Evolutionary conservation across 2,797 vertebrate genomes (phyloP).

Genomic region (Austrolebias charrua): DNA sequence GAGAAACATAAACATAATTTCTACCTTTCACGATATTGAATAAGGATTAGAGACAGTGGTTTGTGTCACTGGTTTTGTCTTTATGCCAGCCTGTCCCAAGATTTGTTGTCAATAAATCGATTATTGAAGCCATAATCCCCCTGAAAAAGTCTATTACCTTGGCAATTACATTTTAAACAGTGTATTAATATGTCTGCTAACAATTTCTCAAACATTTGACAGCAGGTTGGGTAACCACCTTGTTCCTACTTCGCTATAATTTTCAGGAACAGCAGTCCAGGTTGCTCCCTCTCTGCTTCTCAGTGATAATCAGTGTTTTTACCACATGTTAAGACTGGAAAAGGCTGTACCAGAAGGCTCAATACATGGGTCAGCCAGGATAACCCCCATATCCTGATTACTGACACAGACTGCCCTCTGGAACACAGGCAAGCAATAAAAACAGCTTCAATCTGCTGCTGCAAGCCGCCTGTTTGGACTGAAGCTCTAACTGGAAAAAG

Average conservation of each 20-base stretch:
- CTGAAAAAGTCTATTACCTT: background rate
- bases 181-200: no score
- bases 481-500: conserved; percentile 21
- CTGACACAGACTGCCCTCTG: conserved; percentile 75
- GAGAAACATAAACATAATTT: background rate
- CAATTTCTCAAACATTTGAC: no score
- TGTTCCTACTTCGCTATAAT: conserved; percentile 12
- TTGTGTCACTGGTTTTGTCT: background rate
- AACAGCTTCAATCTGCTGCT: conserved; percentile 64
- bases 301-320: conserved; percentile 41
- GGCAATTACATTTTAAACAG: background rate
- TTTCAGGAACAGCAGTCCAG: conserved; percentile 18
- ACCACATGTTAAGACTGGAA: conserved; percentile 58
- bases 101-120: background rate
- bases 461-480: conserved; percentile 37
- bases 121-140: background rate
- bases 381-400: conserved; percentile 86
- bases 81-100: no score
- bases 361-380: conserved; percentile 82
- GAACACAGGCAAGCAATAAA: conserved; percentile 73
- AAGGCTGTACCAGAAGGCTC: conserved; percentile 64
- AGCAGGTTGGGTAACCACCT: conserved; percentile 10
- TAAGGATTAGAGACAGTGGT: background rate
- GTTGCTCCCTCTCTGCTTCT: conserved; percentile 18
- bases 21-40: background rate